phyloP scores from a whole-genome alignment of 2,888 invertebrate species.

The Drosophila longiperda region DNA sequence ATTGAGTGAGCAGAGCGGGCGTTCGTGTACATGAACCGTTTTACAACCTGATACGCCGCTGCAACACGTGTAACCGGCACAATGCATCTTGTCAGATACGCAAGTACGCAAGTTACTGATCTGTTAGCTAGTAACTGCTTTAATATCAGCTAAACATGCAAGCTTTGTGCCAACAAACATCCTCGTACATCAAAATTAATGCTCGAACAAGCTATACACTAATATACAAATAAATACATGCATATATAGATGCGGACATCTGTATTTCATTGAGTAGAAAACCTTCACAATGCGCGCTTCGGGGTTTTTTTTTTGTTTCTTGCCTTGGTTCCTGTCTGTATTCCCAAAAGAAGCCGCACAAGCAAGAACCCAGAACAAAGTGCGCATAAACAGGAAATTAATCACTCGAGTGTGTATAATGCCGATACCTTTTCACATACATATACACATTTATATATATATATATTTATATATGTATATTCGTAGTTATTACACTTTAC shows the following conservation, averaged over 20 bases:
- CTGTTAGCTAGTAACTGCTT: constrained; percentile 57
- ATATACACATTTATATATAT: constrained; percentile 11
- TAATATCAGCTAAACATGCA: constrained; percentile 70
- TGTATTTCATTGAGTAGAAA: constrained; percentile 63
- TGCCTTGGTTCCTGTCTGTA: constrained; percentile 24
- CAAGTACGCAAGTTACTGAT: constrained; percentile 54
- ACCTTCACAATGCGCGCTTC: constrained; percentile 53
- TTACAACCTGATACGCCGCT: constrained; percentile 28
- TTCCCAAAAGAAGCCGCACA: constrained; percentile 66
- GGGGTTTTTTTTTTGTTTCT: constrained; percentile 24
- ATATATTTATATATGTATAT: constrained; percentile 7
- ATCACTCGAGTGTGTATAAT: constrained; percentile 68
- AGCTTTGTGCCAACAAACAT: constrained; percentile 33
- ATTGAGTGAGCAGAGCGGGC: constrained; percentile 40
- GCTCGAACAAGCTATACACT: constrained; percentile 29
- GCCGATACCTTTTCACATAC: constrained; percentile 55
- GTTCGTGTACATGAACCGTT: constrained; percentile 52
- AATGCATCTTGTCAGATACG: constrained; percentile 65
- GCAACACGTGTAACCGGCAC: constrained; percentile 69
- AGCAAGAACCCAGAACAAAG: constrained; percentile 59
- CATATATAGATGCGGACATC: background rate
- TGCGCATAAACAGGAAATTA: constrained; percentile 80
- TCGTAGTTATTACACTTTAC: constrained; percentile 39
- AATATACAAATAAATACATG: constrained; percentile 1
- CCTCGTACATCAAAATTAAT: constrained; percentile 33